Evolutionary conservation across 2,113 vertebrate species (phyloP).

Genomic region (Labrus mixtus): DNA sequence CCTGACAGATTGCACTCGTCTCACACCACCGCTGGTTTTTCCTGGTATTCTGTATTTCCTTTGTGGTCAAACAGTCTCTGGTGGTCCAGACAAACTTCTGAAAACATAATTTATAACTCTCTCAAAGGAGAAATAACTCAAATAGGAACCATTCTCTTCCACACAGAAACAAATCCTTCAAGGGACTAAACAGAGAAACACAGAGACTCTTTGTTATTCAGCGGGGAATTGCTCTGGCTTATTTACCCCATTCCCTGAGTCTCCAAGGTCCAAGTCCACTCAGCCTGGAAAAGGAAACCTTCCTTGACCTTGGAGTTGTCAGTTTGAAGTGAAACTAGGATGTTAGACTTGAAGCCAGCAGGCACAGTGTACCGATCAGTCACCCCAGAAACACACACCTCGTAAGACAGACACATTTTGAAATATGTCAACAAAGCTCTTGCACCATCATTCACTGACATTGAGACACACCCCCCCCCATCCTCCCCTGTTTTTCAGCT

Average conservation of each 20-base stretch:
- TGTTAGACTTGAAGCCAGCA: slow-evolving; percentile 9
- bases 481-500: not conserved
- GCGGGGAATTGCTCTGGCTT: slow-evolving; percentile 1
- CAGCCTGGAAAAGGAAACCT: slow-evolving; percentile 1
- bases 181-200: not conserved
- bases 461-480: no score
- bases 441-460: slow-evolving; percentile 1
- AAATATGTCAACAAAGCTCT: slow-evolving; percentile 4
- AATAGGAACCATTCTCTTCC: slow-evolving; percentile 27
- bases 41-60: slow-evolving; percentile 21
- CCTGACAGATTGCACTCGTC: not conserved
- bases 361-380: not conserved
- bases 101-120: slow-evolving; percentile 27
- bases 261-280: slow-evolving; percentile 18
- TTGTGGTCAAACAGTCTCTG: slow-evolving; percentile 13
- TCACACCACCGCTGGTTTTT: slow-evolving; percentile 12
- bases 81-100: slow-evolving; percentile 37
- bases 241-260: slow-evolving; percentile 1
- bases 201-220: slow-evolving; percentile 2
- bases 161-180: slow-evolving; percentile 19
- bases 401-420: not conserved
- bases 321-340: slow-evolving; percentile 2
- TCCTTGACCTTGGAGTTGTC: slow-evolving; percentile 12
- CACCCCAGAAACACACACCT: not conserved
- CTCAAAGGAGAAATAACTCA: slow-evolving; percentile 18